Percentiles rank a stretch among this genome's conserved stretches.
These are phyloP conservation scores for Cercopithecus mona DNA, from an alignment of 2,113 vertebrate species.

Conservation along the genomic window DNA sequence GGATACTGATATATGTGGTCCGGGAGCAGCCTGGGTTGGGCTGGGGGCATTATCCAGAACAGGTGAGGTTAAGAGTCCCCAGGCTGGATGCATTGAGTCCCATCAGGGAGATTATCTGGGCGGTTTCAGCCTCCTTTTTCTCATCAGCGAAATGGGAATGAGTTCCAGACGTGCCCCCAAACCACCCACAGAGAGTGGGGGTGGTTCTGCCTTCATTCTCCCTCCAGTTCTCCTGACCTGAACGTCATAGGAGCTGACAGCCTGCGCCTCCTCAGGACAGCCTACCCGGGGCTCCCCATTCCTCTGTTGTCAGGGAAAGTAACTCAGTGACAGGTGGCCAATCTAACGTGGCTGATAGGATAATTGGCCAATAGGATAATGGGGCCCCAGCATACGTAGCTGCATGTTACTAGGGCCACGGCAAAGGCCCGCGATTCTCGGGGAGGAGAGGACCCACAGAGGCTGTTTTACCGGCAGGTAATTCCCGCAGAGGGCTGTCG, in stretches of 20 bases:
- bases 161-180: background rate
- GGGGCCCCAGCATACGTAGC: constrained; percentile 66
- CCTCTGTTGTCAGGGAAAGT: constrained; percentile 42
- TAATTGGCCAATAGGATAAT: background rate
- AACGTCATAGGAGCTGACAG: accelerated
- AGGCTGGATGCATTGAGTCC: accelerated
- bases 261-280: background rate
- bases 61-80: background rate
- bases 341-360: constrained; percentile 48
- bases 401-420: background rate
- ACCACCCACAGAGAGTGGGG: accelerated
- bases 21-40: background rate
- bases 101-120: background rate
- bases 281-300: background rate
- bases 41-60: background rate
- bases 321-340: constrained; percentile 34
- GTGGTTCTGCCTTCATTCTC: accelerated
- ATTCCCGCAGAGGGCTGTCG: accelerated
- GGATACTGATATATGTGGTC: background rate
- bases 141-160: background rate
- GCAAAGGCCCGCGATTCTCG: accelerated
- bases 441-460: accelerated
- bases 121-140: accelerated
- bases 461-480: accelerated
- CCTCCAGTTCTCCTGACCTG: accelerated